Percentiles rank a stretch among this genome's conserved stretches.
phyloP scores from a whole-genome alignment of 2,797 vertebrate species.

The Sparidentex hasta region DNA sequence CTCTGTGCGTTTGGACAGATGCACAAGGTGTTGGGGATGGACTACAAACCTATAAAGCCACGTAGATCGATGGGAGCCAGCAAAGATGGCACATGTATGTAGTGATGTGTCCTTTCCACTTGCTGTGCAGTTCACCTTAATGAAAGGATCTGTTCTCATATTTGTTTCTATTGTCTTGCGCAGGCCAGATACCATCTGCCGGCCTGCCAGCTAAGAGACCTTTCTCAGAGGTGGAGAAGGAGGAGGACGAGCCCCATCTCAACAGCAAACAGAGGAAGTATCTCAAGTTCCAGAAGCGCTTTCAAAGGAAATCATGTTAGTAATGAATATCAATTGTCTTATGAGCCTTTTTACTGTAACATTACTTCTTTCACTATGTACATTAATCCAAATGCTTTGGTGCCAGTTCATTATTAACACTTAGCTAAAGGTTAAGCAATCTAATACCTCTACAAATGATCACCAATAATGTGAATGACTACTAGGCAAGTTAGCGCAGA shows the following conservation, averaged over 20 bases:
- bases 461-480: neutral
- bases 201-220: slow-evolving; percentile 89
- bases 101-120: neutral
- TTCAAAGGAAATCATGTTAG: slow-evolving; percentile 82
- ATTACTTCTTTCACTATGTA: neutral
- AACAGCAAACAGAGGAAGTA: slow-evolving; percentile 94
- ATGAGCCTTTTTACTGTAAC: slow-evolving; percentile 1
- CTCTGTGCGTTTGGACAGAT: slow-evolving; percentile 95
- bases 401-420: slow-evolving; percentile 3
- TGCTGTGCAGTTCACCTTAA: neutral
- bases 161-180: neutral
- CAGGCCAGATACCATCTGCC: slow-evolving; percentile 90
- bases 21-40: slow-evolving; percentile 96
- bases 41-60: slow-evolving; percentile 89
- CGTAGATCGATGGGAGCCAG: slow-evolving; percentile 82
- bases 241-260: slow-evolving; percentile 88
- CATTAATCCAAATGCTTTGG: neutral
- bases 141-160: neutral
- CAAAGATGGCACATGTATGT: slow-evolving; percentile 80
- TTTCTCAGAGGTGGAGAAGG: slow-evolving; percentile 88
- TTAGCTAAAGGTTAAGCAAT: slow-evolving; percentile 1
- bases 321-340: slow-evolving; percentile 13
- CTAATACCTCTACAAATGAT: neutral
- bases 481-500: neutral
- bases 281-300: slow-evolving; percentile 88